Percentiles rank a stretch among this genome's conserved stretches.
Conservation (phyloP, 2,113 vertebrate species). For the Petrocephalus zakoni region DNA sequence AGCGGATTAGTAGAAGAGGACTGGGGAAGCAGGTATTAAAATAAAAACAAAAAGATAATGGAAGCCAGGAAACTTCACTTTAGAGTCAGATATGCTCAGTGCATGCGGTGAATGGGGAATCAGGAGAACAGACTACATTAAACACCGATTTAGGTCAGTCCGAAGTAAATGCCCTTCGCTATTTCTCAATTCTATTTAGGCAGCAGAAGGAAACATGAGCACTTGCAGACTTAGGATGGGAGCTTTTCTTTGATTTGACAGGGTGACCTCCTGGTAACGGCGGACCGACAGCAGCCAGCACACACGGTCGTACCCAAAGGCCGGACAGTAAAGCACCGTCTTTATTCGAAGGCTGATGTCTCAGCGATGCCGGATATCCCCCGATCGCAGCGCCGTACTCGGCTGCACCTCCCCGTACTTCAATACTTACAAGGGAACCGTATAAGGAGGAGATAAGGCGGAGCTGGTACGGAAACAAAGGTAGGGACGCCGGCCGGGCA, state of each 20-base stretch:
- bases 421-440: neutral
- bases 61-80: neutral
- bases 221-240: neutral
- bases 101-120: neutral
- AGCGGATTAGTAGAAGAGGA: neutral
- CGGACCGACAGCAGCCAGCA: neutral
- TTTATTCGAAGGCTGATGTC: neutral
- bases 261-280: neutral
- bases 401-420: neutral
- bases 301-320: neutral
- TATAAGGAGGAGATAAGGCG: neutral
- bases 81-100: neutral
- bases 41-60: neutral
- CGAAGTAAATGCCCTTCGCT: neutral
- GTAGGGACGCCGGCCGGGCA: neutral
- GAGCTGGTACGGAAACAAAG: neutral
- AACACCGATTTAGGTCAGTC: neutral
- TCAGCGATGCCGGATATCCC: neutral
- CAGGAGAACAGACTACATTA: neutral
- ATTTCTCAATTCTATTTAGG: neutral
- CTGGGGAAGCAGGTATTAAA: neutral
- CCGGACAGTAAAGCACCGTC: neutral
- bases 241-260: neutral
- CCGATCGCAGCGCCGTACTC: neutral
- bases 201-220: neutral